A percentile compares a stretch with the other conserved stretches of the same genome.
phyloP scores from a whole-genome alignment of 2,888 invertebrate genomes.

The Acrobasis repandana region DNA sequence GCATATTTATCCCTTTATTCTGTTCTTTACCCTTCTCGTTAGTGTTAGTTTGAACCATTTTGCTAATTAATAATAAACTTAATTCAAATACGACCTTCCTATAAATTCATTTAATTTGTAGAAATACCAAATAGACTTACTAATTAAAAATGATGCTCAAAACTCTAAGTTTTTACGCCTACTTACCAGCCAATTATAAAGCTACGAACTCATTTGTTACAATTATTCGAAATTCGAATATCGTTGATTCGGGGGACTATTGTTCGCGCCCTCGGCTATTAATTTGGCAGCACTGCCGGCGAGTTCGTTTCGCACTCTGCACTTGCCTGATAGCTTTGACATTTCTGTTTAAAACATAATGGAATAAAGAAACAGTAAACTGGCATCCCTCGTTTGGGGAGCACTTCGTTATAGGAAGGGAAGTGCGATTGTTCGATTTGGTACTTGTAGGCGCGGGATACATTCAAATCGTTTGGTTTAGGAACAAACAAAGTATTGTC shows the following conservation, averaged over 20 bases:
- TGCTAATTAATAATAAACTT: no score
- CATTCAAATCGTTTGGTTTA: no score
- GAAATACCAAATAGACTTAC: no score
- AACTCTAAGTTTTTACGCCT: background rate
- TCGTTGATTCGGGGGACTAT: slow-evolving; percentile 35
- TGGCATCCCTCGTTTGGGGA: slow-evolving; percentile 67
- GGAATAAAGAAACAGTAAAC: slow-evolving; percentile 82
- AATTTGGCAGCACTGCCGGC: slow-evolving; percentile 39
- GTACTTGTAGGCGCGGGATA: background rate
- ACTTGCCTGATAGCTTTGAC: slow-evolving; percentile 74
- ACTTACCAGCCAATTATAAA: slow-evolving; percentile 42
- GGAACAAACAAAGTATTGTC: no score
- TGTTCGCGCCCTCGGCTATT: slow-evolving; percentile 47
- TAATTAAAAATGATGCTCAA: no score
- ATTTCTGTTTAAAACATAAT: slow-evolving; percentile 80
- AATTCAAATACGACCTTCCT: no score
- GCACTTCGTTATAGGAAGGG: slow-evolving; percentile 62
- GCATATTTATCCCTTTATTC: no score
- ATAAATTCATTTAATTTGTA: background rate
- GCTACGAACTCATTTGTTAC: slow-evolving; percentile 47
- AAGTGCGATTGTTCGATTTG: slow-evolving; percentile 23
- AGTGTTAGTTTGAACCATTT: no score
- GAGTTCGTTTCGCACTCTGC: slow-evolving; percentile 52
- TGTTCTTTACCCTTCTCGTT: no score
- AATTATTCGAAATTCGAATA: slow-evolving; percentile 48